Conservation (phyloP, 2,113 vertebrate genomes). For the Heliornis fulica region DNA sequence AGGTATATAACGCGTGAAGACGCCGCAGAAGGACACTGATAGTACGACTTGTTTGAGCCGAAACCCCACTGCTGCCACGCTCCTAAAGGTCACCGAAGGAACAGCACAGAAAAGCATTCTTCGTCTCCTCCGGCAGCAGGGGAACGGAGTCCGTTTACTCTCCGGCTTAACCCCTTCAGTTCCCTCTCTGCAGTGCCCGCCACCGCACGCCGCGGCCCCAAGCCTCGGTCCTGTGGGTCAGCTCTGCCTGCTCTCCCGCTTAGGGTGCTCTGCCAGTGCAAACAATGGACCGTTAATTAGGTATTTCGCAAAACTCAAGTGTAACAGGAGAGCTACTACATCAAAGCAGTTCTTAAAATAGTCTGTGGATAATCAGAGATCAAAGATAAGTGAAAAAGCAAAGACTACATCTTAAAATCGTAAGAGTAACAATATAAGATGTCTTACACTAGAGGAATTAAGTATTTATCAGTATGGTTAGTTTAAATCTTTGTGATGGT, state of each 20-base stretch:
- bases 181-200: background rate
- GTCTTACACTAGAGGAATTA: background rate
- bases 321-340: background rate
- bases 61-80: background rate
- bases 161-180: background rate
- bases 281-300: background rate
- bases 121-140: background rate
- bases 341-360: background rate
- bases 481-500: background rate
- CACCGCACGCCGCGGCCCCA: background rate
- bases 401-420: background rate
- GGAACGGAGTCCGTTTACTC: background rate
- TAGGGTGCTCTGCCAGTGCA: background rate
- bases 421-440: background rate
- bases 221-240: background rate
- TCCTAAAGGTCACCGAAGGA: background rate
- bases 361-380: background rate
- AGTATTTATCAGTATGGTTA: background rate
- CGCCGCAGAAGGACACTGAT: background rate
- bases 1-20: accelerated
- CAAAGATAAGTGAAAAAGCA: background rate
- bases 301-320: background rate
- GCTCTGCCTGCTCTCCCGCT: background rate
- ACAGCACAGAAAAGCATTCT: background rate
- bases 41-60: accelerated